phyloP scores from a whole-genome alignment of 1,140 invertebrate species.

The Lamellibrachia luymesi region DNA sequence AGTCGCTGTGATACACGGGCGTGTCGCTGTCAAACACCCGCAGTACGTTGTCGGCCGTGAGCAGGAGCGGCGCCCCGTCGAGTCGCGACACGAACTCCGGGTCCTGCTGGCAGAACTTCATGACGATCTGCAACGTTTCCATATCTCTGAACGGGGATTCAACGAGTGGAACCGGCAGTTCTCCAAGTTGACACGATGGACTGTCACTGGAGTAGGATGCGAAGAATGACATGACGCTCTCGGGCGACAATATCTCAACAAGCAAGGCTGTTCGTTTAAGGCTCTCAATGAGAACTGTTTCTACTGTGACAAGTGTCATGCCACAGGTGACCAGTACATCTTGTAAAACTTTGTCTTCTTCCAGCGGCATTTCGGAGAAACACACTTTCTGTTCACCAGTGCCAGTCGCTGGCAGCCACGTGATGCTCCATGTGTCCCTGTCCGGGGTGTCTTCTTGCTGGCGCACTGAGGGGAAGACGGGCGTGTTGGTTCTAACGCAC shows the following conservation, averaged over 20 bases:
- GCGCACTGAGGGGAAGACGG: neutral
- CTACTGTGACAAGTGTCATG: neutral
- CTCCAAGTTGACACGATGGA: constrained; percentile 6
- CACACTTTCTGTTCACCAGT: neutral
- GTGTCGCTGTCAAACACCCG: constrained; percentile 1
- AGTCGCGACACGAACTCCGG: neutral
- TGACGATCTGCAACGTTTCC: neutral
- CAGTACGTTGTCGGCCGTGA: neutral
- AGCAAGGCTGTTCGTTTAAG: neutral
- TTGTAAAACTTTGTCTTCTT: neutral
- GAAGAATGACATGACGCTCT: neutral
- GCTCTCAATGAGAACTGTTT: neutral
- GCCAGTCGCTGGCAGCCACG: neutral
- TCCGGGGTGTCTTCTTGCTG: neutral
- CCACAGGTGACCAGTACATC: neutral
- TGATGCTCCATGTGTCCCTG: neutral
- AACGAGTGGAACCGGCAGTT: neutral
- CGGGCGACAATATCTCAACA: neutral
- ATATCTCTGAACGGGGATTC: neutral
- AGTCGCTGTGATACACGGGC: neutral
- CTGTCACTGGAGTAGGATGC: neutral
- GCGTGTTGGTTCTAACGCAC: neutral
- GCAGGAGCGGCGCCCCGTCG: neutral
- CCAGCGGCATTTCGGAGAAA: neutral
- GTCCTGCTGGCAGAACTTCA: neutral